Percentiles rank a stretch among this genome's conserved stretches.
These are phyloP conservation scores for Gopherus evgoodei DNA, from an alignment of 2,113 vertebrate species.

Conservation along the genomic window DNA sequence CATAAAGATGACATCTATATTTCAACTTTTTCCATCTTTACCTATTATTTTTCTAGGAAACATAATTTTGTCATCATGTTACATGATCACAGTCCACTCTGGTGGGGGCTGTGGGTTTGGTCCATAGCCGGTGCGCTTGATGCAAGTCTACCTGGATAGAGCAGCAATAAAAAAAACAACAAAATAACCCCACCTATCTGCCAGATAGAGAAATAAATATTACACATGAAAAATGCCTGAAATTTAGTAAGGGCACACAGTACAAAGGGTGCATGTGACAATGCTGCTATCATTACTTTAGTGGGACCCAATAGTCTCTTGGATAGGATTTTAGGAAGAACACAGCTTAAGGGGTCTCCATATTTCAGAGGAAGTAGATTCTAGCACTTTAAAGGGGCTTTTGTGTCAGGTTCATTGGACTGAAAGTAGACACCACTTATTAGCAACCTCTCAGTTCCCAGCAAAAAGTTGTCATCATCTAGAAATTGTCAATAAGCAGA, in stretches of 20 bases:
- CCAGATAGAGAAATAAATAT: not conserved
- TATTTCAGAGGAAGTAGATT: slow-evolving; percentile 8
- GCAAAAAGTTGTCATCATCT: too few relatives aligned
- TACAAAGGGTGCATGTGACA: not conserved
- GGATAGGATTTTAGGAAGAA: not conserved
- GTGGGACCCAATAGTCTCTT: not conserved
- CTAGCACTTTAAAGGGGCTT: slow-evolving; percentile 29
- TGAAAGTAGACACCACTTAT: not conserved
- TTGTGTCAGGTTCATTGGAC: slow-evolving; percentile 45
- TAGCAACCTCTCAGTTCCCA: too few relatives aligned
- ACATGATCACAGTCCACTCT: not conserved
- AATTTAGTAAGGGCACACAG: not conserved
- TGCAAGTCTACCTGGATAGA: not conserved
- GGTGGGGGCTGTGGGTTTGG: too few relatives aligned
- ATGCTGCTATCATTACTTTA: not conserved
- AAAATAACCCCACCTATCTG: not conserved
- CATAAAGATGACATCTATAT: not conserved
- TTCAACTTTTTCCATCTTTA: not conserved
- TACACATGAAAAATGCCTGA: not conserved
- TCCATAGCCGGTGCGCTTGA: not conserved
- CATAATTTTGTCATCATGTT: not conserved
- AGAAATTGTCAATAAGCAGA: too few relatives aligned
- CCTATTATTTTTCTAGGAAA: not conserved
- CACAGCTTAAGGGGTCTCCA: slow-evolving; percentile 11
- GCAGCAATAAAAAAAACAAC: not conserved